These are phyloP conservation scores for Actinemys pallida DNA, from an alignment of 2,113 vertebrate species.

Conservation along the genomic window DNA sequence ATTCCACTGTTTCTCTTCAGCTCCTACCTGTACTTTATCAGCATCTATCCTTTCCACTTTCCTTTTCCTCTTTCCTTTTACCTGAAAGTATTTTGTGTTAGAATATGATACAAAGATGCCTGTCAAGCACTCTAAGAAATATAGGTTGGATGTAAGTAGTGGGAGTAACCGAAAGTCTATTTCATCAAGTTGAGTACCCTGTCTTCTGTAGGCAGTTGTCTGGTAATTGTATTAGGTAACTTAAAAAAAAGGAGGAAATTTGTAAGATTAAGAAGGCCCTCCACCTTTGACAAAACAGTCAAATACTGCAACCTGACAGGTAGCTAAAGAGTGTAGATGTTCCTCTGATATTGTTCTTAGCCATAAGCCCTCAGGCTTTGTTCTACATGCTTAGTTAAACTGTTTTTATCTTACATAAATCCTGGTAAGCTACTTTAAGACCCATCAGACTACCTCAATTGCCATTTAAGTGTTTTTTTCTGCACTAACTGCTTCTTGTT, in stretches of 20 bases:
- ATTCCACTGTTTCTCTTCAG: not conserved
- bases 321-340: constrained; percentile 81
- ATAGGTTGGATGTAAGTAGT: not conserved
- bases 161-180: not conserved
- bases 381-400: constrained; percentile 86
- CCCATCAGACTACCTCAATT: constrained; percentile 87
- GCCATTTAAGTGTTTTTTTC: constrained; percentile 89
- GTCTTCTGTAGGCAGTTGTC: constrained; percentile 33
- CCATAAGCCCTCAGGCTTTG: constrained; percentile 83
- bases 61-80: not conserved
- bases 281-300: constrained; percentile 71
- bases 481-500: constrained; percentile 81
- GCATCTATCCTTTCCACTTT: not conserved
- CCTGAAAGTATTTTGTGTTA: not conserved
- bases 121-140: constrained; percentile 17
- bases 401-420: constrained; percentile 85
- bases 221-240: constrained; percentile 51
- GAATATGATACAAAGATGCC: not conserved
- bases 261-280: constrained; percentile 74
- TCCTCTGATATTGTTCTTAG: constrained; percentile 80
- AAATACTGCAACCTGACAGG: constrained; percentile 78
- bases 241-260: constrained; percentile 50
- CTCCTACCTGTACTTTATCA: not conserved
- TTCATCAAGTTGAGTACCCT: constrained; percentile 9
- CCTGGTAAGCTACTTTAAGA: constrained; percentile 87